Percentiles rank a stretch among this genome's conserved stretches.
Evolutionary conservation across 1,140 invertebrate species (phyloP).

Genomic region (Temnothorax longispinosus): DNA sequence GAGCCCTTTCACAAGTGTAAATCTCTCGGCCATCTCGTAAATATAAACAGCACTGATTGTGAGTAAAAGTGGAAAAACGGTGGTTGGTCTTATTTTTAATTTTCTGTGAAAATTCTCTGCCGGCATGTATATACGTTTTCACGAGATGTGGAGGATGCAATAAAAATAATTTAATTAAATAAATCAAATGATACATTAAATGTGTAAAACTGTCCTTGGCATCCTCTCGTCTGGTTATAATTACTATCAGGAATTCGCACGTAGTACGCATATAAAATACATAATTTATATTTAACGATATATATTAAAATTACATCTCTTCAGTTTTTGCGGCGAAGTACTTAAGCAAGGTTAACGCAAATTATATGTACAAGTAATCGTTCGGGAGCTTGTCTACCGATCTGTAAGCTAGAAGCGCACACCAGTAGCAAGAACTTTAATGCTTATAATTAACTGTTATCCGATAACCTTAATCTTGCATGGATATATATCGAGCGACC

Average conservation of each 20-base stretch:
- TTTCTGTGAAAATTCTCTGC: not conserved
- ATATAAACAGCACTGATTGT: not conserved
- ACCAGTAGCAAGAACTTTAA: constrained; percentile 21
- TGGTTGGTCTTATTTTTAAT: not conserved
- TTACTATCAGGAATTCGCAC: not conserved
- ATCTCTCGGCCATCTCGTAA: not conserved
- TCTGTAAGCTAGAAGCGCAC: not conserved
- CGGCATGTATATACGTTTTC: not conserved
- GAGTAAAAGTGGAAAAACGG: not conserved
- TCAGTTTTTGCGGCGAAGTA: not conserved
- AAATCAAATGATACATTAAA: not conserved
- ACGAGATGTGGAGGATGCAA: not conserved
- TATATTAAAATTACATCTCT: not conserved
- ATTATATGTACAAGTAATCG: not conserved
- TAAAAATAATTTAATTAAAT: constrained; percentile 27
- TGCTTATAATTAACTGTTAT: constrained; percentile 50
- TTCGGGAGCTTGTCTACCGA: not conserved
- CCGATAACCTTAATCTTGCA: constrained; percentile 38
- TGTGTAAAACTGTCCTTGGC: not conserved
- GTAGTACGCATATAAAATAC: not conserved
- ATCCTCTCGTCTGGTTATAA: not conserved
- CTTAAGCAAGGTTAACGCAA: not conserved
- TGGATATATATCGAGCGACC: constrained; percentile 3
- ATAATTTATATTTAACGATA: not conserved
- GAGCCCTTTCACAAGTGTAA: constrained; percentile 21